Base-by-base conservation (phyloP, 2,797 vertebrate species). In the Harpagifer antarcticus region DNA sequence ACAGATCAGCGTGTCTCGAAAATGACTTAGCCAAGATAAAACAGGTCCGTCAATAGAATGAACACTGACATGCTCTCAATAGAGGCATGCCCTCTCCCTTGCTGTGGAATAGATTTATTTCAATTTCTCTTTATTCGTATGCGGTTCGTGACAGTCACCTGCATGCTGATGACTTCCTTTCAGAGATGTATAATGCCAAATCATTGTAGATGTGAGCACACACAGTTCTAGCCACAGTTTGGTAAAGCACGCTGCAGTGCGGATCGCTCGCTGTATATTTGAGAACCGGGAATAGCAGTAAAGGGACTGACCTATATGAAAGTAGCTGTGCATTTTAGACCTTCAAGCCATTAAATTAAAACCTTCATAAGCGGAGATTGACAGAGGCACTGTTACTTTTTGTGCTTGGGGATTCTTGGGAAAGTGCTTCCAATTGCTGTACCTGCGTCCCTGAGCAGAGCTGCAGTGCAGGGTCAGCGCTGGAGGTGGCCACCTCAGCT, bases 401-500 rank as follows among this genome's bases (percentile, higher is more conserved):
- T 79, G 81, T 76, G 88, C 66, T 83, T 9, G 19, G 78, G 77
- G 70, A 89, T 78, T 86, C 69, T 85, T 42, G 6, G 54, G 59
- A 53, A 80, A 66, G 65, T 73, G 82, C 81, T 87, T 83, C 86
- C 89, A 91, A 88, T 76, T 78, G 83, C 83, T 79, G 70, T 59
- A 74, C 72, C 76, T 83, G 74, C 14, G 54, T 88, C 87, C 85
- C 90, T 83, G 78, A 88, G 33, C 33, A 37, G 33, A 37, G 82
- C 83, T 88, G 66, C 83, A 85, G 79, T 82, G 85, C 84, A 82
- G 88, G 90, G 90, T 92, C 88, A 88, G 76, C n/a, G 61, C 66
- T 72, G 66, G 85, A 78, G 86, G 83, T 84, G 88, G 86, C 83
- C 82, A 82, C 87, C 85, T 92, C 80, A 88, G 85, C 86, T 89